Base-by-base conservation (phyloP, 2,797 vertebrate species). In the Argyrosomus regius region DNA sequence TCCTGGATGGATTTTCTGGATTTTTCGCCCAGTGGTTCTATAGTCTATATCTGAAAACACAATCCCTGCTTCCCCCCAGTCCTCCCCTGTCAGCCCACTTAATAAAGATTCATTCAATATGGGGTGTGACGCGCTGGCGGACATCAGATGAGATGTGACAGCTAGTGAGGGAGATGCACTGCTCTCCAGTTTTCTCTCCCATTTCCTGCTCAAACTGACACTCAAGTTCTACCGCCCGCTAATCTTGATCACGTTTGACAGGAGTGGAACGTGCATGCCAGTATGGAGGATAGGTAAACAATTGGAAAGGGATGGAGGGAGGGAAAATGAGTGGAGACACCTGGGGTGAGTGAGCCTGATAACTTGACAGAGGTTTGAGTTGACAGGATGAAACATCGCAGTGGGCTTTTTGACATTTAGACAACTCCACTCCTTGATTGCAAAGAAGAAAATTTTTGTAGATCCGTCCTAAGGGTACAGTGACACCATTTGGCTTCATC, bases 181-280 rank as follows among this genome's bases (percentile, higher is more conserved):
- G 85, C 88, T 92, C 90, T 87, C 83, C 76, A 61, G 80, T 69
- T 84, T 87, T 89, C 87, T 85, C 88, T 84, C 81, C 90, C 86
- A 83, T 89, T 93, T 91, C 89, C 90, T 89, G 89, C 91, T 91
- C 67, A 20, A 75, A 71, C 86, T 91, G 89, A 90, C 88, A 83
- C 79, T 92, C 87, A 81, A 68, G 61, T 78, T 87, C 84, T 22
- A 77, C 77, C 46, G 64, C 61, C 80, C 18, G 70, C 88, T 89
- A 87, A 91, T 90, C 86, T 77, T 93, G 93, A 95, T 93, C 80
- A 66, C 75, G 81, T 90, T 88, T 93, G 94, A 93, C 94, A 94
- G 91, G 62, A 49, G 82, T 57, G 89, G 88, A 93, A 88, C 84
- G 75, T 66, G 77, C 90, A 72, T 28, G 88, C 86, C 89, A 69